Base-by-base conservation (phyloP, 2,888 invertebrate species). In the Ectemnius continuus region DNA sequence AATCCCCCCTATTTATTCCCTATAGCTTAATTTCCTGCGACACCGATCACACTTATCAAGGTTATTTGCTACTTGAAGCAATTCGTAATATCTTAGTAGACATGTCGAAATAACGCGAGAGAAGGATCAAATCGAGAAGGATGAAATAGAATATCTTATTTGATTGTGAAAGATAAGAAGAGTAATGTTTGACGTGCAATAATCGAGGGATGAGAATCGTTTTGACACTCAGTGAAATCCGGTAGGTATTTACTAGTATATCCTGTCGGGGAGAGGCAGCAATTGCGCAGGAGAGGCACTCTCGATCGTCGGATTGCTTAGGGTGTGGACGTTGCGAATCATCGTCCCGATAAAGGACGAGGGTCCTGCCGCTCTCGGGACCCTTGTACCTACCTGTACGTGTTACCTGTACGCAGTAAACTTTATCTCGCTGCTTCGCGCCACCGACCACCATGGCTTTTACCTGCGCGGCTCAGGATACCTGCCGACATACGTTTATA, bases 261-360 rank as follows among this genome's bases (percentile, higher is more conserved):
- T 36, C 36, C 36, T 36, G 36, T 36, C 36, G 36, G 36, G 36
- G 8, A 8, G 11, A 36, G 36, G 5, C 36, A 1, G 36, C 8
- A 6, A 36, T 36, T 36, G 36, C 36, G 36, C 36, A 36, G 6
- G 36, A 36, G 36, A 8, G 6, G 8, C 36, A 11, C 36, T 6
- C 36, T 36, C 36, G 36, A 36, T 36, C 36, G 36, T 11, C 36
- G 36, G 36, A 36, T 36, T 36, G 52, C n/a, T 52, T 52, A 16
- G 52, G 79, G 82, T 80, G 78, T 58, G 82, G 83, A 80, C 78
- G 83, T 86, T 84, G 82, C 84, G 85, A 85, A 88, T 88, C 84
- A 88, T 88, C 85, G 83, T 75, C 67, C 70, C 81, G 86, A 87
- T 87, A 87, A 84, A 77, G 71, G 79, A 83, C 83, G 81, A 76